phyloP scores from a whole-genome alignment of 2,797 vertebrate genomes.

The Brachyalestes nurse region DNA sequence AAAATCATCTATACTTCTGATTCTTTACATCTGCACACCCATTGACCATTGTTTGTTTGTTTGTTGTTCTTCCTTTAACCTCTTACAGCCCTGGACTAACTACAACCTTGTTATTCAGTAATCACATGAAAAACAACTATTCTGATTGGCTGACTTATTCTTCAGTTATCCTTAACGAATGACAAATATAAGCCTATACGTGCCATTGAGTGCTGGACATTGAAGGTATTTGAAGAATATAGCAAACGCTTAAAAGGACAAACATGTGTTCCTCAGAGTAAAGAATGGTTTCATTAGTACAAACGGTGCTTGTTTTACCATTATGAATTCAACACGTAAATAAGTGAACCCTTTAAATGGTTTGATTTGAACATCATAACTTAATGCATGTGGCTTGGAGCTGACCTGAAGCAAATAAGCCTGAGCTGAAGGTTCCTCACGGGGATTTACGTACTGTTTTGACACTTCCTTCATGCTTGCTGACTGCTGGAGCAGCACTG shows the following conservation, averaged over 20 bases:
- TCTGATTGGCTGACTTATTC: not conserved
- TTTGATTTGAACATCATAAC: not conserved
- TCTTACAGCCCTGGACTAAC: not conserved
- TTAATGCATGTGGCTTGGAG: not conserved
- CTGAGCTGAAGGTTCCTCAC: not conserved
- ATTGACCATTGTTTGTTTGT: not conserved
- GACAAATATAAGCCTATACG: not conserved
- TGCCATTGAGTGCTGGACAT: not conserved
- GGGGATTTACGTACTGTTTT: conserved; percentile 18
- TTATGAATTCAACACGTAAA: not conserved
- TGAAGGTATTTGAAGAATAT: not conserved
- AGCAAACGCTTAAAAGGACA: not conserved
- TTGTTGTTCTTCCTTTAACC: not conserved
- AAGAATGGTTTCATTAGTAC: not conserved
- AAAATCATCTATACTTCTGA: conserved; percentile 8
- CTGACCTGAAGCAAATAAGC: not conserved
- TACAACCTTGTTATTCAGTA: not conserved
- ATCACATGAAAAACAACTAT: not conserved
- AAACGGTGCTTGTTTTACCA: not conserved
- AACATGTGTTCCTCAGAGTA: not conserved
- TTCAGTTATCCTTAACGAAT: not conserved
- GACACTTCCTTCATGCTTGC: conserved; percentile 36
- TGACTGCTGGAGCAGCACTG: conserved; percentile 22
- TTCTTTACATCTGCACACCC: not conserved
- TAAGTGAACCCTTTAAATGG: not conserved